Evolutionary conservation across 1,140 invertebrate genomes (phyloP).

Genomic region (Drosophila mojavensis): DNA sequence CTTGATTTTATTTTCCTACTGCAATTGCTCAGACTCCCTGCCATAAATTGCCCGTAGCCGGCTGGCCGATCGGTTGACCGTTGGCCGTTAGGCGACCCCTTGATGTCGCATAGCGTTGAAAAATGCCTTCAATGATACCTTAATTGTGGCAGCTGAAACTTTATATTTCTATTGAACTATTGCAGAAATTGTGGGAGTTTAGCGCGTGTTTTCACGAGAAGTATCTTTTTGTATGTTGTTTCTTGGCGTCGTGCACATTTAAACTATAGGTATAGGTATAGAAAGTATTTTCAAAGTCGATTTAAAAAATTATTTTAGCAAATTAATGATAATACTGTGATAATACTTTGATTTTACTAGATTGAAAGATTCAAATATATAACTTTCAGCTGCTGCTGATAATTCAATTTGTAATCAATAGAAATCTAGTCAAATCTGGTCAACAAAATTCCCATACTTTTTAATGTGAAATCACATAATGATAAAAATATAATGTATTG

Average conservation of each 20-base stretch:
- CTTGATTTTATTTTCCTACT: constrained; percentile 32
- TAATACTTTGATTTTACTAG: too few species aligned
- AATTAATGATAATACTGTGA: too few species aligned
- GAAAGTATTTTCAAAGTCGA: not conserved
- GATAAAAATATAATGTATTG: too few species aligned
- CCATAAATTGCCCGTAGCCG: constrained; percentile 67
- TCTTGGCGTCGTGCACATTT: not conserved
- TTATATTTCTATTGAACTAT: constrained; percentile 54
- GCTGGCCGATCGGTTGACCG: constrained; percentile 44
- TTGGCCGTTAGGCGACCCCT: constrained; percentile 33
- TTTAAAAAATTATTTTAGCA: too few species aligned
- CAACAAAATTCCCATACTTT: too few species aligned
- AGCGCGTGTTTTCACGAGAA: constrained; percentile 39
- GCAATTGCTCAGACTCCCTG: constrained; percentile 62
- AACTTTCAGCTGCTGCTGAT: too few species aligned
- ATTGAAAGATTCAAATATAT: too few species aligned
- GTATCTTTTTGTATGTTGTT: constrained; percentile 15
- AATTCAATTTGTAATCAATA: too few species aligned
- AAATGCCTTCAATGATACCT: constrained; percentile 72
- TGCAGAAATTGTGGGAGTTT: constrained; percentile 67
- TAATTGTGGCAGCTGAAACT: constrained; percentile 75
- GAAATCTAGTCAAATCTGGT: too few species aligned
- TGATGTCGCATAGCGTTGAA: constrained; percentile 37
- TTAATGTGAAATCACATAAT: too few species aligned
- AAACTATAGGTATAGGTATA: not conserved